Evolutionary conservation across 1,140 invertebrate species (phyloP), one percentile per base, ranked within the genome.

Genomic region (Drosophila pseudoobscura): DNA sequence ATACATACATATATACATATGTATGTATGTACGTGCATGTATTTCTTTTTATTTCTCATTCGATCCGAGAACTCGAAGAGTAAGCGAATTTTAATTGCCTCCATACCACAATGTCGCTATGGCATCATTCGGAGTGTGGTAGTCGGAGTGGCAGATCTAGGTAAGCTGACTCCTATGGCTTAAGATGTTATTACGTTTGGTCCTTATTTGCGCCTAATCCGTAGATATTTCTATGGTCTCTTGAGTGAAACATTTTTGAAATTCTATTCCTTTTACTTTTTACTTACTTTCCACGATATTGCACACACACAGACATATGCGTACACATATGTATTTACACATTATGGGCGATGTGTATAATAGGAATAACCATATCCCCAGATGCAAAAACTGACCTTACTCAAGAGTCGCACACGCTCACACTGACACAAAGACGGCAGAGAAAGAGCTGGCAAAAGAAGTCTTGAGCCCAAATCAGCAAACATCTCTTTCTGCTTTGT

Each of bases 321-420:
- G 3, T 13, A 20, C 6, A 39, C 20, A 20, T 20, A 20, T 20
- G 20, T 20, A 20, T 24, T n/a, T n/a, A n/a, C n/a, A 24, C 24
- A 75, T 75, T 71, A 51, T 49, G 55, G 65, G 35, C 45, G 26
- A 69, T 79, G 75, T 78, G 75, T 63, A 73, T 71, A 85, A 77
- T 85, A 85, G 80, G 80, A 73, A 85, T 85, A 85, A 80, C 72
- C 75, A 85, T 85, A 85, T 84, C 80, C 80, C 80, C 71, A 85
- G 80, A 50, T 64, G 74, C 73, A 60, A 54, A 66, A 84, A 84
- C 80, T 84, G 80, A 84, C 80, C 80, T 84, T 80, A 69, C 76
- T 84, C 80, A 84, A 84, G 80, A 80, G 63, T 63, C 60, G 59
- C 49, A 62, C 50, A 4, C 4, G 0, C 24, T 5, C 24, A 5